These are phyloP conservation scores for Apistogramma diplotaenia DNA, from an alignment of 2,113 vertebrate genomes.

Conservation along the genomic window DNA sequence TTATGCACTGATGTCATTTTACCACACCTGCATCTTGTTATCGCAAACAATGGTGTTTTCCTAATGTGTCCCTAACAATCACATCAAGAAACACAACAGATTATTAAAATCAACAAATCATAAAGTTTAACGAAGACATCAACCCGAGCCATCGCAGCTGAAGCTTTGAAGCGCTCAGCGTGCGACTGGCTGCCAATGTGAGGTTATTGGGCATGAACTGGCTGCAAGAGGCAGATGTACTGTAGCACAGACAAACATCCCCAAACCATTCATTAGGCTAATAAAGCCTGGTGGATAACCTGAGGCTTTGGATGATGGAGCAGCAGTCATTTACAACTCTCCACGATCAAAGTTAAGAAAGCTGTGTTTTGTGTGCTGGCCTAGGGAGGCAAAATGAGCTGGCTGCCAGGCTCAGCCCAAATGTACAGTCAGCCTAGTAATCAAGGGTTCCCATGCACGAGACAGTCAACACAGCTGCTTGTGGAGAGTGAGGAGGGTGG, in stretches of 20 bases:
- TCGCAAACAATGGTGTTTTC: slow-evolving; percentile 13
- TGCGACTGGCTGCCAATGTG: slow-evolving; percentile 5
- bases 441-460: slow-evolving; percentile 52
- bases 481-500: slow-evolving; percentile 1
- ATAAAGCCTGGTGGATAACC: slow-evolving; percentile 57
- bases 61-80: slow-evolving; percentile 14
- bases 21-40: slow-evolving; percentile 61
- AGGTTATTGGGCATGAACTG: slow-evolving; percentile 32
- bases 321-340: slow-evolving; percentile 43
- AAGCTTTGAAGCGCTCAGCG: slow-evolving; percentile 39
- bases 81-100: slow-evolving; percentile 42
- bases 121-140: slow-evolving; percentile 55
- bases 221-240: slow-evolving; percentile 31
- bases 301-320: slow-evolving; percentile 38
- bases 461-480: slow-evolving; percentile 71
- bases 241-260: slow-evolving; percentile 69
- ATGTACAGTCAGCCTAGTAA: slow-evolving; percentile 56
- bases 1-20: slow-evolving; percentile 47
- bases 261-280: slow-evolving; percentile 71
- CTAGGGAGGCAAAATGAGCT: background rate
- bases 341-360: slow-evolving; percentile 55
- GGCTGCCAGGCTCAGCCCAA: slow-evolving; percentile 25
- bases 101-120: slow-evolving; percentile 68
- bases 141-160: slow-evolving; percentile 36
- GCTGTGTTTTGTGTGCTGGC: slow-evolving; percentile 10